phyloP scores from a whole-genome alignment of 2,888 invertebrate species.

The Actias luna region DNA sequence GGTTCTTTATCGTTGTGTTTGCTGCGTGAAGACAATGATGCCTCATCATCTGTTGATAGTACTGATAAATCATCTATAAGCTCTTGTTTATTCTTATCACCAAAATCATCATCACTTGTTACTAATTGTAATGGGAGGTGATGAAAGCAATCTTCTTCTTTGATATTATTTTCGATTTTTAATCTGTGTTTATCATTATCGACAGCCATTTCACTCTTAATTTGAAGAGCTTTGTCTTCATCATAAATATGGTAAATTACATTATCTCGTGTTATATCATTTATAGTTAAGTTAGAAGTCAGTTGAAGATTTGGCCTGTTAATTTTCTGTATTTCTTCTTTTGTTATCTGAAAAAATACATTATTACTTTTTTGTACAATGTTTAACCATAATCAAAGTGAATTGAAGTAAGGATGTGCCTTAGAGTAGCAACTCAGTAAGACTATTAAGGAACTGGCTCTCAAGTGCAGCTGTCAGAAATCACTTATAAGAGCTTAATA shows the following conservation, averaged over 20 bases:
- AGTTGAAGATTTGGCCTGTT: conserved; percentile 40
- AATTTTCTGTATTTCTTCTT: conserved; percentile 39
- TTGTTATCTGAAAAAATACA: conserved; percentile 39
- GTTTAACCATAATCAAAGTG: too few relatives aligned
- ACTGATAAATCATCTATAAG: conserved; percentile 35
- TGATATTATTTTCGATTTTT: conserved; percentile 38
- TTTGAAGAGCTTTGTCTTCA: conserved; percentile 15
- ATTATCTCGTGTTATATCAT: conserved; percentile 21
- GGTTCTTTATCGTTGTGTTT: conserved; percentile 45
- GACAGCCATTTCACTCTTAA: conserved; percentile 41
- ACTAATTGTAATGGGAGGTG: conserved; percentile 27
- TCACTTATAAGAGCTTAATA: too few relatives aligned
- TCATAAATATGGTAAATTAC: conserved; percentile 20
- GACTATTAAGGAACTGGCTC: too few relatives aligned
- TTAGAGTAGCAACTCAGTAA: too few relatives aligned
- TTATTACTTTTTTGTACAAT: too few relatives aligned
- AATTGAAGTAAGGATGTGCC: too few relatives aligned
- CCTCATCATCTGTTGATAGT: conserved; percentile 55
- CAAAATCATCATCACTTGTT: conserved; percentile 54
- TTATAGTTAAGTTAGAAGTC: conserved; percentile 34
- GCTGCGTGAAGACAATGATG: conserved; percentile 56
- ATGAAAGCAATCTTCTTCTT: conserved; percentile 48
- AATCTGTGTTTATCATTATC: conserved; percentile 19
- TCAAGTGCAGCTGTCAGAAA: too few relatives aligned
- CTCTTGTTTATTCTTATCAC: conserved; percentile 45